These are phyloP conservation scores for Lycaena phlaeas DNA, from an alignment of 2,888 invertebrate species.

Conservation along the genomic window DNA sequence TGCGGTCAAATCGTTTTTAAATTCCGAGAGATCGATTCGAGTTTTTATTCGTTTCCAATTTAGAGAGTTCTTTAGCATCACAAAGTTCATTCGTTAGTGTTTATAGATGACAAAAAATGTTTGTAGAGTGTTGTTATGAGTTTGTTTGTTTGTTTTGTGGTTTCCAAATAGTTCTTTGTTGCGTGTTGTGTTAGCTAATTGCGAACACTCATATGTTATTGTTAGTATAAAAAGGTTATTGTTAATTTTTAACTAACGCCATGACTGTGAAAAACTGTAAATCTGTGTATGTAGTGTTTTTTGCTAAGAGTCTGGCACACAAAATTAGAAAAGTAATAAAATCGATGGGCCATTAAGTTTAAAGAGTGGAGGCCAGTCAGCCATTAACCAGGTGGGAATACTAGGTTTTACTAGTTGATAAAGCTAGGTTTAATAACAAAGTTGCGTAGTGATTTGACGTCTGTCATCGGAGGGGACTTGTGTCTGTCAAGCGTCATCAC, in stretches of 20 bases:
- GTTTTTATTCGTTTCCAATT: constrained; percentile 22
- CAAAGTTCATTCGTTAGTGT: constrained; percentile 18
- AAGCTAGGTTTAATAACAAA: too few relatives aligned
- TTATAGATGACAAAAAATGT: constrained; percentile 18
- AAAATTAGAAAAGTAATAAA: too few relatives aligned
- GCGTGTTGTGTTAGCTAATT: constrained; percentile 11
- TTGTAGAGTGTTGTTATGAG: constrained; percentile 15
- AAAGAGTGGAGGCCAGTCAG: too few relatives aligned
- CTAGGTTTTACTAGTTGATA: too few relatives aligned
- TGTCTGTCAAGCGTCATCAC: too few relatives aligned
- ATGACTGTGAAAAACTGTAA: neutral
- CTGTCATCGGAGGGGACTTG: too few relatives aligned
- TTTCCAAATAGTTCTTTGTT: constrained; percentile 18
- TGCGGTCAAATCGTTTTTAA: constrained; percentile 32
- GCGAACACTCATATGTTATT: constrained; percentile 5
- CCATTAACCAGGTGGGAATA: too few relatives aligned
- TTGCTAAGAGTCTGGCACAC: too few relatives aligned
- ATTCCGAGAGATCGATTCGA: constrained; percentile 26
- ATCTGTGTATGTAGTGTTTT: too few relatives aligned
- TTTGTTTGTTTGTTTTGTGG: constrained; percentile 13
- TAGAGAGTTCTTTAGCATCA: constrained; percentile 12
- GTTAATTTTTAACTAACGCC: neutral
- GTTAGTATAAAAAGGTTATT: constrained; percentile 5
- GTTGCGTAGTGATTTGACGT: too few relatives aligned
- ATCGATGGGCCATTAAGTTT: too few relatives aligned